Base-by-base conservation (phyloP, 2,888 invertebrate genomes). In the Coenonympha arcania region DNA sequence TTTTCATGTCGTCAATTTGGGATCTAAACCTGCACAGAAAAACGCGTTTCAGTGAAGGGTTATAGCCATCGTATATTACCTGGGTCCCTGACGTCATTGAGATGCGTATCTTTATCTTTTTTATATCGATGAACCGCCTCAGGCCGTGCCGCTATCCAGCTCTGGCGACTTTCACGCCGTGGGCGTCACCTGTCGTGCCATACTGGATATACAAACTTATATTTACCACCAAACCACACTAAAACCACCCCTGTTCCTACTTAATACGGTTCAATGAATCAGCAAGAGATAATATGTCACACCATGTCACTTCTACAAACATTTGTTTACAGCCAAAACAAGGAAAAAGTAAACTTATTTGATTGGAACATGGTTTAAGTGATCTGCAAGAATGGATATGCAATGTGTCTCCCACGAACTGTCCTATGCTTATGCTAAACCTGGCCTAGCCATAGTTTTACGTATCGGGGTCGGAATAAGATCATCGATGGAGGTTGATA, bases 161-260 rank as follows among this genome's bases (percentile, higher is more conserved):
- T 61, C 65, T 66, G 63, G 65, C 64, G 65, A 73, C 76, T 78
- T 78, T 79, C 78, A 67, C 71, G 67, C 54, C 55, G 75, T 78
- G 73, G 78, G 76, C 76, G 77, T 69, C 73, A 71, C 76, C 76
- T 75, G 73, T 67, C 66, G 73, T 70, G 68, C 68, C 60, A 58
- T 71, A 73, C 71, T 64, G 64, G 60, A 16, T 19, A 33, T 24
- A 33, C 46, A 42, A 46, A 31, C 50, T 16, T 42, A 20, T 19
- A 16, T 34, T 37, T 28, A 9, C 16, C 5, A 8, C 6, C 6
- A 20, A 6, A 22, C 22, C 37, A 13, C 30, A 24, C 28, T 1
- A 56, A 42, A 47, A 8, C 31, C 15, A 1, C 45, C 48, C 41
- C 49, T 55, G 54, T 31, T 1, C 0, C 26, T 13, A 20, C 6